Conservation (phyloP, 2,113 vertebrate species). For the Thermophis baileyi region DNA sequence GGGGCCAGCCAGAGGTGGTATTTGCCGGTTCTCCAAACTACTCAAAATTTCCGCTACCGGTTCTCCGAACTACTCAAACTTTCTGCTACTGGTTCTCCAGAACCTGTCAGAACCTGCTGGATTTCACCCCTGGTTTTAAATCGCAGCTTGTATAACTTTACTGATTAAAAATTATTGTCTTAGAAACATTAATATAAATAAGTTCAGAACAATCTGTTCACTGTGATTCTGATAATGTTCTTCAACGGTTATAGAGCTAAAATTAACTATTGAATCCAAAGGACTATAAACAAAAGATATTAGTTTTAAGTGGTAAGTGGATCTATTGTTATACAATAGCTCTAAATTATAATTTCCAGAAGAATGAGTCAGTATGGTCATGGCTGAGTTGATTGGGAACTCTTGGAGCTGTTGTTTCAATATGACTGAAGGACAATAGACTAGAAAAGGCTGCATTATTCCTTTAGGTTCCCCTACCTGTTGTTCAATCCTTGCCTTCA, state of each 20-base stretch:
- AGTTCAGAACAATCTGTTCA: not conserved
- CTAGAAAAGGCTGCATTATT: not conserved
- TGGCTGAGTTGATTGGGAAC: not conserved
- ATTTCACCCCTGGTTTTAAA: not conserved
- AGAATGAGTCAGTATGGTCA: not conserved
- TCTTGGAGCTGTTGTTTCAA: not conserved
- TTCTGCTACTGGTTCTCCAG: too few relatives aligned
- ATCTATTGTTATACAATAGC: not conserved
- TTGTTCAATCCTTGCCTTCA: conserved; percentile 46
- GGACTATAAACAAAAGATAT: not conserved
- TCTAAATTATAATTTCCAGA: not conserved
- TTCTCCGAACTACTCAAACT: too few relatives aligned
- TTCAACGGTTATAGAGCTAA: not conserved
- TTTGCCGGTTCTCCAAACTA: too few relatives aligned
- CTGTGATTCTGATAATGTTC: not conserved
- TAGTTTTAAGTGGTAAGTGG: not conserved
- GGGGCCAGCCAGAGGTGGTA: too few relatives aligned
- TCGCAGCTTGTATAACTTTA: not conserved
- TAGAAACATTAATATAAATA: not conserved
- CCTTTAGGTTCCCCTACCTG: conserved; percentile 58
- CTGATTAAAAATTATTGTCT: not conserved
- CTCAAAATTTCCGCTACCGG: too few relatives aligned
- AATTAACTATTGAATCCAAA: not conserved
- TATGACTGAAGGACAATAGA: not conserved
- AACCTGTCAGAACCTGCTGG: too few relatives aligned